phyloP scores from a whole-genome alignment of 2,888 invertebrate genomes.

The Molorchus minor region DNA sequence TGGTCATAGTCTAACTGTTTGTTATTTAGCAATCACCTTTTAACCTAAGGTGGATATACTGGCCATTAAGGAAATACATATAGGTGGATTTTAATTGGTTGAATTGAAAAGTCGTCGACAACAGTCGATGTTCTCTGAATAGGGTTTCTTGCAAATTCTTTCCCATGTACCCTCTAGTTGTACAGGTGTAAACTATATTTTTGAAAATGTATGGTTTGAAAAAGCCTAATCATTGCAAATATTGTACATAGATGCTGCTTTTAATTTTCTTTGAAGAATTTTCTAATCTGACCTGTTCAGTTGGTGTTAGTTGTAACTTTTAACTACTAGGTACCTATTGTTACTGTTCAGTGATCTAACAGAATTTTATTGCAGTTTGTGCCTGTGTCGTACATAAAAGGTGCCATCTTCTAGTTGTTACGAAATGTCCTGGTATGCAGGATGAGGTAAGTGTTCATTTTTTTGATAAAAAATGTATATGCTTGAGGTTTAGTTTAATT shows the following conservation, averaged over 20 bases:
- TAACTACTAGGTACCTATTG: constrained; percentile 19
- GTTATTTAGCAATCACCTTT: no score
- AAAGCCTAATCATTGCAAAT: constrained; percentile 25
- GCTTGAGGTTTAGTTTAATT: no score
- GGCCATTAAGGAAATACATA: no score
- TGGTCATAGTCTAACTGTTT: no score
- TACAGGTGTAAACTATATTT: constrained; percentile 14
- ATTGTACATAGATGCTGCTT: constrained; percentile 24
- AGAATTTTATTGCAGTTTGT: constrained; percentile 76
- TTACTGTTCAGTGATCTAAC: not conserved
- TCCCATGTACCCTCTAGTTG: no score
- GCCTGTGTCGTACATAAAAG: constrained; percentile 99
- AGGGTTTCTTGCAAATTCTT: no score
- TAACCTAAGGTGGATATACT: no score
- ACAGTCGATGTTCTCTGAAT: no score
- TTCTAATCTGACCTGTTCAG: constrained; percentile 16
- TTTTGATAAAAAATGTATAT: no score
- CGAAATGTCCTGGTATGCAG: constrained; percentile 98
- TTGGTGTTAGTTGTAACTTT: constrained; percentile 20
- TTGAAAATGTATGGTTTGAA: constrained; percentile 9
- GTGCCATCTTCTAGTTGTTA: constrained; percentile 96
- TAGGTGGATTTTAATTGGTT: no score
- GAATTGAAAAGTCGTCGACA: no score
- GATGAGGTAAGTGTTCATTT: constrained; percentile 74
- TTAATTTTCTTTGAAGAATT: constrained; percentile 23